Base-by-base conservation (phyloP, 2,113 vertebrate species). In the Corythaeola cristata region DNA sequence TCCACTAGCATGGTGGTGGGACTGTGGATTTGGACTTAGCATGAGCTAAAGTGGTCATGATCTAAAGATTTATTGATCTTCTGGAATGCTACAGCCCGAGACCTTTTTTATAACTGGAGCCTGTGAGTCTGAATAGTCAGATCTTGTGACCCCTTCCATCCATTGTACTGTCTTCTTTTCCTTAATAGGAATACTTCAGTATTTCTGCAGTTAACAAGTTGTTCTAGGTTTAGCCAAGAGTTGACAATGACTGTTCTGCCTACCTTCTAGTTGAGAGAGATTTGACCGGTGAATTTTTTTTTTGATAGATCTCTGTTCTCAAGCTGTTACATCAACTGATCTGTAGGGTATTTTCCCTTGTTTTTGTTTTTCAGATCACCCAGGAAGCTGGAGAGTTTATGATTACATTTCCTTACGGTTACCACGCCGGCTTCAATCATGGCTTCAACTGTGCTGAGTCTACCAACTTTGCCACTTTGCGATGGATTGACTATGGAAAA, bases 381-480 rank as follows among this genome's bases (percentile, higher is more conserved):
- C 99, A 99, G 96, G 99, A 99, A 53, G 99, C 99, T 0, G 99
- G 99, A 2, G 99, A 99, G 95, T 99, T 99, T 22, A 99, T 99
- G 99, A 96, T 99, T 79, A 99, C 99, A 0, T 99, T 99, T 84
- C 99, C 99, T 11, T 99, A 99, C 0, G 99, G 99, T 62, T 99
- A 99, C 97, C 99, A 99, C 0, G 99, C 99, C 0, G 99, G 99
- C 41, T 99, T 99, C 97, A 99, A 99, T 37, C 99, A 99, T 1
- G 99, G 99, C 49, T 99, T 99, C 98, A 99, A 99, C 98, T 99
- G 99, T 1, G 99, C 99, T 0, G 99, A 99, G 81, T 99, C 99
- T 19, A 99, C 99, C 83, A 99, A 99, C 96, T 99, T 99, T 6
- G 99, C 99, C 87, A 99, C 99, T 0, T 96, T 99, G 84, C 98